These are phyloP conservation scores for Pelecanoides urinatrix DNA, from an alignment of 2,113 vertebrate genomes.

Conservation along the genomic window DNA sequence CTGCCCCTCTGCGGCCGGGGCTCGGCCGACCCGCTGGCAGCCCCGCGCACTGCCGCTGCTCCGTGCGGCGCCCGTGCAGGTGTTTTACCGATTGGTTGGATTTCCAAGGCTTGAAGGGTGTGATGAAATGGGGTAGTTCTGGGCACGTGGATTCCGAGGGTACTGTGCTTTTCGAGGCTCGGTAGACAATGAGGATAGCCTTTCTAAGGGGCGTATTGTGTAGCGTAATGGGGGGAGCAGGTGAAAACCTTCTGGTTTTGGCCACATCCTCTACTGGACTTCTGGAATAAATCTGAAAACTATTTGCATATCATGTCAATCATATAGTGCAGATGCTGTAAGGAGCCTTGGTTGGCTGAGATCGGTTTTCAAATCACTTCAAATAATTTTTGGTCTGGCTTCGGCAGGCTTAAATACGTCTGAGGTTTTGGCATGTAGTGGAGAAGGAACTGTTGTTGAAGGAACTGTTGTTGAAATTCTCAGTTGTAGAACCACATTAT, in stretches of 20 bases:
- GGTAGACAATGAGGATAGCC: fast-evolving
- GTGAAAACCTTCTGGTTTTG: not conserved
- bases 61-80: not conserved
- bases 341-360: not conserved
- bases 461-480: not conserved
- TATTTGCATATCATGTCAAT: fast-evolving
- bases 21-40: not conserved
- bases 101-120: not conserved
- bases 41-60: not conserved
- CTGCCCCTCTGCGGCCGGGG: not conserved
- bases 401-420: not conserved
- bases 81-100: too few relatives aligned
- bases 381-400: not conserved
- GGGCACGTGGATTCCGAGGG: too few relatives aligned
- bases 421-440: fast-evolving
- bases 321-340: not conserved
- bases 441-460: not conserved
- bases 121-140: not conserved
- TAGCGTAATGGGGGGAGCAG: not conserved
- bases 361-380: not conserved
- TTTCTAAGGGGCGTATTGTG: not conserved
- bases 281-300: not conserved
- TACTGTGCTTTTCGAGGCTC: too few relatives aligned
- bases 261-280: not conserved
- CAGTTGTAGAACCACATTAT: fast-evolving